Conservation (phyloP, 64 coral and sea anemone genomes). For the Montipora efflorescens region DNA sequence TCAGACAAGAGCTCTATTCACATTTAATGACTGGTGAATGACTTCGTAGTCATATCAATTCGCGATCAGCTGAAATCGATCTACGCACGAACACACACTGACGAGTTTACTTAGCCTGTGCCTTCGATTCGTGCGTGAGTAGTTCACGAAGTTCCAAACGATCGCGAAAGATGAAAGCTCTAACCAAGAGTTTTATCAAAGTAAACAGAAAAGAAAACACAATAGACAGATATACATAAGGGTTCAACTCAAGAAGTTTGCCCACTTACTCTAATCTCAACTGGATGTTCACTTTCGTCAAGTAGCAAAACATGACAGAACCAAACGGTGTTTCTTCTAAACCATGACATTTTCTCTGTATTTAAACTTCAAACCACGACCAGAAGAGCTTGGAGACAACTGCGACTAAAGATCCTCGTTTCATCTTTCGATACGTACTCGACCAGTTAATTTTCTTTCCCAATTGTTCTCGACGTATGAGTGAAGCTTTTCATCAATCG, state of each 20-base stretch:
- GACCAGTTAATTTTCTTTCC: background rate
- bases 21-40: background rate
- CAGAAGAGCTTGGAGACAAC: background rate
- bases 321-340: slow-evolving; percentile 52
- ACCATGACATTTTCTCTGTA: slow-evolving; percentile 54
- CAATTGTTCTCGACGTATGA: background rate
- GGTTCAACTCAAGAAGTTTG: slow-evolving; percentile 33
- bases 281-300: slow-evolving; percentile 74
- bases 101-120: no score
- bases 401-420: background rate
- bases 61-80: no score
- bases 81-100: no score
- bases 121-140: no score
- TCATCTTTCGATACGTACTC: background rate
- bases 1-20: background rate
- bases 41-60: background rate
- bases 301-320: slow-evolving; percentile 66
- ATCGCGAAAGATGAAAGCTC: background rate
- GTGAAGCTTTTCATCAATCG: slow-evolving; percentile 30
- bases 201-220: slow-evolving; percentile 34
- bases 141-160: background rate
- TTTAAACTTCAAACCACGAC: slow-evolving; percentile 28
- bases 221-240: background rate
- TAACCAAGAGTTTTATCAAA: background rate
- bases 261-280: slow-evolving; percentile 63